Conservation (phyloP, 2,113 vertebrate genomes). For the Ictalurus furcatus region DNA sequence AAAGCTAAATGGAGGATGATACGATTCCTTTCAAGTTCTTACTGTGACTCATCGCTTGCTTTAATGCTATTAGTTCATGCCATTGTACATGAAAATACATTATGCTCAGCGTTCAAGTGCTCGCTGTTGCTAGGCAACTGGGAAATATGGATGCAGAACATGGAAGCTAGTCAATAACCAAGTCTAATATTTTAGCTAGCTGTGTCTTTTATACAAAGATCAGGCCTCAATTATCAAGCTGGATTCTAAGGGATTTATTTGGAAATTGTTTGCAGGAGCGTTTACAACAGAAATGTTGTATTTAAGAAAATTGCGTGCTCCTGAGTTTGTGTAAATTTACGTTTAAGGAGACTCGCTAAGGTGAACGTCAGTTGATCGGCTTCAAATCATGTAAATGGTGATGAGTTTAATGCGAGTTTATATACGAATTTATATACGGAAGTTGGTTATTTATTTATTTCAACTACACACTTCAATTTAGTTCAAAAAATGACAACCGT, state of each 20-base stretch:
- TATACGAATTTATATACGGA: background rate
- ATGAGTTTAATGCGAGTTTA: background rate
- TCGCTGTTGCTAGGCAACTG: background rate
- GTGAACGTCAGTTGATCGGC: background rate
- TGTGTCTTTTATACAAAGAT: background rate
- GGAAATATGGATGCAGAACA: background rate
- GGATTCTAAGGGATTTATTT: background rate
- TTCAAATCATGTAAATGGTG: background rate
- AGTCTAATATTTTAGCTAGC: background rate
- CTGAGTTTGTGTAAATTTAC: background rate
- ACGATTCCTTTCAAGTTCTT: background rate
- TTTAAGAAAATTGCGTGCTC: background rate
- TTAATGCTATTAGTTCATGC: background rate
- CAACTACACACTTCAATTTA: background rate
- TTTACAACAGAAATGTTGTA: background rate
- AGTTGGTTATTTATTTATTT: background rate
- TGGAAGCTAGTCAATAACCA: background rate
- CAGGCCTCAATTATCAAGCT: background rate
- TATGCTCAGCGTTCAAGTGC: background rate
- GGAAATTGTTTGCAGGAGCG: too few relatives aligned
- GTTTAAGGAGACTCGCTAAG: too few relatives aligned
- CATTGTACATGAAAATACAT: background rate
- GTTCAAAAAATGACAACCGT: background rate
- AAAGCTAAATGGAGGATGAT: background rate
- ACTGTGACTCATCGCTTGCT: background rate